Evolutionary conservation across 2,797 vertebrate genomes (phyloP).

Genomic region (Sebastolobus altivelis): DNA sequence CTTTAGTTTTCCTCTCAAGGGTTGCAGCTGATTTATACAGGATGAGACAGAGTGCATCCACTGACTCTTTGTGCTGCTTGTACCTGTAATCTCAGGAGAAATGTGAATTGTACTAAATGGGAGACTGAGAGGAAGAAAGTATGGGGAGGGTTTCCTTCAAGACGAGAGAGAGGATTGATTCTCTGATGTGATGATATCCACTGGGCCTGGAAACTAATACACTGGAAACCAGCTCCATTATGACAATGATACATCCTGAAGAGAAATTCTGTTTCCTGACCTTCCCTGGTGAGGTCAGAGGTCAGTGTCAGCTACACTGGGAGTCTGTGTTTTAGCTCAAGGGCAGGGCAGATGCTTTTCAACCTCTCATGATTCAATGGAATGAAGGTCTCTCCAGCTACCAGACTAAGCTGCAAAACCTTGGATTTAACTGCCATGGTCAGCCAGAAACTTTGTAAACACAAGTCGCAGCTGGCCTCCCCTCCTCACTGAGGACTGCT

Average conservation of each 20-base stretch:
- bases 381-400: conserved; percentile 12
- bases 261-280: conserved; percentile 42
- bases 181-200: conserved; percentile 8
- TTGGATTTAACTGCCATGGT: conserved; percentile 24
- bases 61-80: conserved; percentile 3
- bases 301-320: conserved; percentile 26
- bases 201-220: background rate
- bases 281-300: conserved; percentile 43
- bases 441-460: conserved; percentile 30
- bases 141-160: background rate
- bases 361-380: conserved; percentile 32
- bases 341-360: conserved; percentile 3
- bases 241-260: conserved; percentile 21
- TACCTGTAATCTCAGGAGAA: conserved; percentile 17
- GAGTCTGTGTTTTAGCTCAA: conserved; percentile 1
- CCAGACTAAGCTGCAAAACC: conserved; percentile 16
- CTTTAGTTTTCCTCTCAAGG: conserved; percentile 6
- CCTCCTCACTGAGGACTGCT: conserved; percentile 14
- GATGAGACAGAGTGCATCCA: background rate
- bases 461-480: conserved; percentile 54
- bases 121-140: background rate
- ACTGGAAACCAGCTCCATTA: conserved; percentile 9
- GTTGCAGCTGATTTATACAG: conserved; percentile 13
- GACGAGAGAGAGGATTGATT: background rate
- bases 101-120: background rate